Evolutionary conservation across 2,888 invertebrate genomes (phyloP), one percentile per base, ranked within the genome.

Genomic region (Seira musarum): DNA sequence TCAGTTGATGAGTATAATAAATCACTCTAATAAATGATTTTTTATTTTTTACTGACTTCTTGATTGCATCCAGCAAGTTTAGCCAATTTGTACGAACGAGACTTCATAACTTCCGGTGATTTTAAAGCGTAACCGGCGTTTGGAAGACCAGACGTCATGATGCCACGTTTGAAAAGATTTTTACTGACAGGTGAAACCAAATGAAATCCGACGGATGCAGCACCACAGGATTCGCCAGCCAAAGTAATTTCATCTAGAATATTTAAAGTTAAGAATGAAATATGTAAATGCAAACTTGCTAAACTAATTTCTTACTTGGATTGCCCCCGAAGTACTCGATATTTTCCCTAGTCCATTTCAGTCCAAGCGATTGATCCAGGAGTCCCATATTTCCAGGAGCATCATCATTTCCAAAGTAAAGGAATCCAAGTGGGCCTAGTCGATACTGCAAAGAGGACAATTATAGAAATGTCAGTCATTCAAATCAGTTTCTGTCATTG

Each of bases 321-420:
- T 84, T 65, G 6, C 85, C 85, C 5, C 84, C 84, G 78, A 85
- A 84, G 10, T 80, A 57, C 22, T 73, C 70, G 17, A 85, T 84
- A 74, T 84, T 81, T 24, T 82, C 53, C 19, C 68, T 69, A 1
- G 75, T 67, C 84, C 84, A 85, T 30, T 80, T 30, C 13, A 85
- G 17, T 0, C 80, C 84, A 1, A 82, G 57, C 17, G 61, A 19
- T 70, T 85, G 85, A 53, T 85, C 85, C 10, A 83, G 15, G 15
- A 85, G 69, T 15, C 85, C 85, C 13, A 82, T 67, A 19, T 82
- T 83, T 68, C 85, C 85, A 35, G 84, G 84, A 21, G 84, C 84
- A n/a, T 85, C 83, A 5, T 81, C 82, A 2, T 67, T 71, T 53
- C 80, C 82, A 21, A 85, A 80, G 35, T 76, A 85, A 15, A 85